Evolutionary conservation across 1,140 invertebrate genomes (phyloP).

Genomic region (Pseudomyrmex dendroicus): DNA sequence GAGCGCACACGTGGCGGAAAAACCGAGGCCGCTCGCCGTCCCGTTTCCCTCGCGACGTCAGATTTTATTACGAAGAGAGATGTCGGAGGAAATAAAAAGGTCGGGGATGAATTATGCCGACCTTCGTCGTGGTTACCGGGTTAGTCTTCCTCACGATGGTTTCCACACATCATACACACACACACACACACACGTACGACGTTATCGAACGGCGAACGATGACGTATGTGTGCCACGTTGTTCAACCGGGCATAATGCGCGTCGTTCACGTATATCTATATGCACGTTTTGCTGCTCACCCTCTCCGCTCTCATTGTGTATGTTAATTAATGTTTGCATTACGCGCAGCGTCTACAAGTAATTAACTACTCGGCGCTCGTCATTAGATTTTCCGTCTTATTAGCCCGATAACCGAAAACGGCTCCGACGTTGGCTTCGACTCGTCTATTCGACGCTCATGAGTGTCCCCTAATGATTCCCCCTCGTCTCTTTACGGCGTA

Average conservation of each 20-base stretch:
- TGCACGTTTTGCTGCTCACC: too few species aligned
- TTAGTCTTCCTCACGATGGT: background rate
- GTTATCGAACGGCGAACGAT: background rate
- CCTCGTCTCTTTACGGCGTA: slow-evolving; percentile 36
- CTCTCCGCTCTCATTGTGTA: slow-evolving; percentile 40
- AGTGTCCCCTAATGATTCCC: slow-evolving; percentile 48
- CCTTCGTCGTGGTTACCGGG: slow-evolving; percentile 12
- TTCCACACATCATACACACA: background rate
- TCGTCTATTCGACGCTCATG: slow-evolving; percentile 40
- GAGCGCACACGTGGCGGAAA: background rate
- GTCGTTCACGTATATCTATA: background rate
- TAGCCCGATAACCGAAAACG: slow-evolving; percentile 40
- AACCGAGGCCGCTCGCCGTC: background rate
- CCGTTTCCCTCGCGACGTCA: background rate
- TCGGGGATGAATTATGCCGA: slow-evolving; percentile 32
- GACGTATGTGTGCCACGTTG: background rate
- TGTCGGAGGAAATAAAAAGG: slow-evolving; percentile 34
- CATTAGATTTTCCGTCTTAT: slow-evolving; percentile 67
- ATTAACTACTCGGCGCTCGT: slow-evolving; percentile 64
- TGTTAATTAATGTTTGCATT: slow-evolving; percentile 74
- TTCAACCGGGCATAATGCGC: background rate
- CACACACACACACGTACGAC: too few species aligned
- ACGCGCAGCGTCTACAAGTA: slow-evolving; percentile 61
- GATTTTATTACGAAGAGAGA: slow-evolving; percentile 32
- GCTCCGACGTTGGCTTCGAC: background rate